These are phyloP conservation scores for Pseudochirops corinnae DNA, from an alignment of 2,797 vertebrate genomes.

Conservation along the genomic window DNA sequence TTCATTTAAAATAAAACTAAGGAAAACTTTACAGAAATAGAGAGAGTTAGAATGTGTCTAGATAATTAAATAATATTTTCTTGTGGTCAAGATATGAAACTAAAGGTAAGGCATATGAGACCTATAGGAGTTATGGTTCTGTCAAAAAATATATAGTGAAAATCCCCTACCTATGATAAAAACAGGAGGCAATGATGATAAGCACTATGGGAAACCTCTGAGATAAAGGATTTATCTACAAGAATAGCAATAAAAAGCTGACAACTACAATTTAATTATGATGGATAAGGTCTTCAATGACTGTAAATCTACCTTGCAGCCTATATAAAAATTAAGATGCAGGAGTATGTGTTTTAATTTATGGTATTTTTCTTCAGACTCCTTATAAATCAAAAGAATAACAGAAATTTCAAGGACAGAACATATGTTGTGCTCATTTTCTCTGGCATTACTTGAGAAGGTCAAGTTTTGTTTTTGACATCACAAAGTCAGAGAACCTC, in stretches of 20 bases:
- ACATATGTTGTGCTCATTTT: slow-evolving; percentile 51
- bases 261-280: slow-evolving; percentile 86
- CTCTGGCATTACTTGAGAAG: neutral
- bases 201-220: slow-evolving; percentile 73
- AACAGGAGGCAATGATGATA: slow-evolving; percentile 81
- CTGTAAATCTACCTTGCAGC: slow-evolving; percentile 82
- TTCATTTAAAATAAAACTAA: neutral
- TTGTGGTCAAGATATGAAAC: slow-evolving; percentile 75
- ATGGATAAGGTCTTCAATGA: slow-evolving; percentile 78
- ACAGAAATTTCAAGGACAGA: slow-evolving; percentile 74
- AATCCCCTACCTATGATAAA: slow-evolving; percentile 81
- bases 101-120: slow-evolving; percentile 63
- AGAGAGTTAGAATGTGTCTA: slow-evolving; percentile 45
- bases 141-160: slow-evolving; percentile 78
- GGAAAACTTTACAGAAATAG: slow-evolving; percentile 39
- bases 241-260: slow-evolving; percentile 83
- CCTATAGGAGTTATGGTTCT: slow-evolving; percentile 76
- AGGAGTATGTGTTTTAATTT: slow-evolving; percentile 79
- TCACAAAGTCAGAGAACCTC: neutral
- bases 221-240: slow-evolving; percentile 84
- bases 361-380: slow-evolving; percentile 71
- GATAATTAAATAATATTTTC: slow-evolving; percentile 57
- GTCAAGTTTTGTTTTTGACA: slow-evolving; percentile 37
- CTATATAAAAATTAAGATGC: slow-evolving; percentile 83
- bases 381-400: slow-evolving; percentile 81